Conservation (phyloP, 2,113 vertebrate species). For the Neotoma lepida region DNA sequence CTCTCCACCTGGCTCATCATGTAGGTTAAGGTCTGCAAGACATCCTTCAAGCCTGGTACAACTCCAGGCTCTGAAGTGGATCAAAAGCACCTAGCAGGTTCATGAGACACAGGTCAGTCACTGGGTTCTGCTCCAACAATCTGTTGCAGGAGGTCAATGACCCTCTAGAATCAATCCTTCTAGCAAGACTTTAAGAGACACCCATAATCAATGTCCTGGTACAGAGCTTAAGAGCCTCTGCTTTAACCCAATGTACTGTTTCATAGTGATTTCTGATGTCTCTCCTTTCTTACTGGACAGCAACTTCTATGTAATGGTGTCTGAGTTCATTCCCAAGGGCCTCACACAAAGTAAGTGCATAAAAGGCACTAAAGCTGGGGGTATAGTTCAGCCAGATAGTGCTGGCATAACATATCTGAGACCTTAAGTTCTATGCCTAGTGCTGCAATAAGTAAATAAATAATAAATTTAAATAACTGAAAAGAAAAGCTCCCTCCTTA, state of each 20-base stretch:
- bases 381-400: neutral
- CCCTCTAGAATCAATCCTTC: neutral
- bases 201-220: neutral
- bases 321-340: neutral
- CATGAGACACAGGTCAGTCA: neutral
- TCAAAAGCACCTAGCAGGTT: neutral
- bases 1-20: accelerated
- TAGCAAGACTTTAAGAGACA: neutral
- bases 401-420: neutral
- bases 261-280: neutral
- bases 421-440: neutral
- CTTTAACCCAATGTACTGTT: neutral
- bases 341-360: neutral
- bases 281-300: neutral
- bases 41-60: neutral
- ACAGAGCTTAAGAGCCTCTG: neutral
- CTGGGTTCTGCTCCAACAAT: neutral
- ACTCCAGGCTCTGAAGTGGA: too few species aligned
- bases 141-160: neutral
- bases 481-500: neutral
- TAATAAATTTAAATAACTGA: neutral
- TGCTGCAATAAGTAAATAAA: neutral
- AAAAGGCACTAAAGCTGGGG: neutral
- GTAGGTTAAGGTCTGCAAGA: neutral
- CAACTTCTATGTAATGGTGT: neutral